Evolutionary conservation across 2,797 vertebrate species (phyloP), one percentile per base, ranked within the genome.

Genomic region (Neoniphon sammara): DNA sequence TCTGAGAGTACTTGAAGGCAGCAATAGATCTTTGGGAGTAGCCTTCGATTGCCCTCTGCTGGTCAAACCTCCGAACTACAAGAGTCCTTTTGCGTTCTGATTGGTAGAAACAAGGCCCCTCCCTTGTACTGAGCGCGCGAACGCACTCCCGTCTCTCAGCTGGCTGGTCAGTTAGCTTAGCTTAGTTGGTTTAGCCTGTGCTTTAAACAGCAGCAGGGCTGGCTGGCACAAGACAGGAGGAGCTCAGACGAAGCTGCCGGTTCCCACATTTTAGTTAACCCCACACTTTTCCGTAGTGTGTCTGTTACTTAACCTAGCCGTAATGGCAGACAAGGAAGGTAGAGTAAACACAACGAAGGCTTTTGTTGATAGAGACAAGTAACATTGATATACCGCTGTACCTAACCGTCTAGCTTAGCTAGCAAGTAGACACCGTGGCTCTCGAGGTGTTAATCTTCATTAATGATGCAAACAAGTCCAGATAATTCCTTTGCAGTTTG

Each of bases 251-350:
- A 67, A 31, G 49, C 21, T 66, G 3, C 55, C 44, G 23, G 36
- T 6, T 25, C 65, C 18, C 18, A 4, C 11, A 27, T 42, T 17
- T 49, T n/a, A 23, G 1, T 23, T 31, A n/a, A 73, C 11, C 15
- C n/a, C 0, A 27, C 70, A 23, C 73, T 30, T 23, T 10, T 34
- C 42, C 7, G 65, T 34, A 44, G 52, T 57, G 23, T 44, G 4
- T 23, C 42, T 8, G 64, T 42, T 49, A 14, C 42, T 50, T 42
- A 20, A 62, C 6, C 50, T 49, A 68, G 52, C 36, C 44, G 31
- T 67, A 30, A 88, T 90, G 86, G 91, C 93, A 47, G 92, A 93
- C 77, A 93, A 93, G 76, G 93, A 94, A 89, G 93, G 93, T 94
- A 80, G 82, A 49, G 7, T 30, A 30, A 39, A 18, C 15, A 18